Evolutionary conservation across 2,797 vertebrate genomes (phyloP).

Genomic region (Lemur catta): DNA sequence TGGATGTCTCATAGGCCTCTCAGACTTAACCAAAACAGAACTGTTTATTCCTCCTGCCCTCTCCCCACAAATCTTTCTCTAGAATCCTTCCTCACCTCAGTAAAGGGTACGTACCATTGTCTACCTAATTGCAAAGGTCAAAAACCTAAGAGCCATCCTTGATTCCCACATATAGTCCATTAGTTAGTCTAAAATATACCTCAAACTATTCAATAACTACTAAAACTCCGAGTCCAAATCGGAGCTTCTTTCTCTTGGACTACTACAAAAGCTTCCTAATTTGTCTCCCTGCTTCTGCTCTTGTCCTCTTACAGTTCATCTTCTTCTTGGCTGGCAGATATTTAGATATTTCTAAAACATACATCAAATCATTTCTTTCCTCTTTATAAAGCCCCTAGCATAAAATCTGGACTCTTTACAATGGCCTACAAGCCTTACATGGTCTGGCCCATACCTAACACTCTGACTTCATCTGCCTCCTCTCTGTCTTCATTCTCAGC

Average conservation of each 20-base stretch:
- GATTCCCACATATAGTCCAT: neutral
- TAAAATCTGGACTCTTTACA: neutral
- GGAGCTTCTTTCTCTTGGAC: neutral
- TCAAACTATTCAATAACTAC: neutral
- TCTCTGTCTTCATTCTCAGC: neutral
- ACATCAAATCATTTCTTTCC: neutral
- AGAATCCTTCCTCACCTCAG: neutral
- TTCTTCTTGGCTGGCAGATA: neutral
- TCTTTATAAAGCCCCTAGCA: neutral
- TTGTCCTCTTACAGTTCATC: neutral
- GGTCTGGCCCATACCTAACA: neutral
- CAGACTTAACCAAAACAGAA: constrained; percentile 21
- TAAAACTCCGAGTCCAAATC: neutral
- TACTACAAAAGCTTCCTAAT: neutral
- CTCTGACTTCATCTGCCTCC: neutral
- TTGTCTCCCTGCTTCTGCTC: neutral
- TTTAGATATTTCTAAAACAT: neutral
- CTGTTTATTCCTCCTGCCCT: neutral
- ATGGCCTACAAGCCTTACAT: neutral
- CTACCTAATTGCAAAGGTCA: neutral
- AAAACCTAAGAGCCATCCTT: neutral
- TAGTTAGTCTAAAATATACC: neutral
- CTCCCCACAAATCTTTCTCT: neutral
- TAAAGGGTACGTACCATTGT: neutral
- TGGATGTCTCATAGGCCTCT: neutral